Evolutionary conservation across 1,140 invertebrate genomes (phyloP).

Genomic region (Hormaphis cornu): DNA sequence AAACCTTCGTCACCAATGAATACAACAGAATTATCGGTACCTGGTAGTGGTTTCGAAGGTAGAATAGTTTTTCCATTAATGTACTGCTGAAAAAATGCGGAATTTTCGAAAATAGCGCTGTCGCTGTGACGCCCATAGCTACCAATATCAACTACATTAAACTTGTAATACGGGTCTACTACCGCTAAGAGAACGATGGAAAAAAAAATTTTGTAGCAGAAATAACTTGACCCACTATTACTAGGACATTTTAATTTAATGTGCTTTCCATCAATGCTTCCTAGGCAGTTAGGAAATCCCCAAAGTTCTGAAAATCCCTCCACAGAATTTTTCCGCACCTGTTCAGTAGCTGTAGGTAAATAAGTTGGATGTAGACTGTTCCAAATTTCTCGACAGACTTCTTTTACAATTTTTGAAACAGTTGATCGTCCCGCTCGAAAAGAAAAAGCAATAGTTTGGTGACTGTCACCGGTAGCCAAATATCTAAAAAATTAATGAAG

Average conservation of each 20-base stretch:
- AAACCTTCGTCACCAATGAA: neutral
- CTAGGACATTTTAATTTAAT: conserved; percentile 26
- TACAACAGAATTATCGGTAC: neutral
- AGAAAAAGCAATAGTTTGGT: conserved; percentile 25
- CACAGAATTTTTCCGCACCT: neutral
- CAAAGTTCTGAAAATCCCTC: neutral
- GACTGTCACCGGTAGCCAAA: conserved; percentile 15
- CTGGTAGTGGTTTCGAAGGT: too few relatives aligned
- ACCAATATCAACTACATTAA: conserved; percentile 21
- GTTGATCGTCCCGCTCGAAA: conserved; percentile 28
- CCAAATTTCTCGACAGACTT: conserved; percentile 24
- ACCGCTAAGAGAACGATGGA: conserved; percentile 9
- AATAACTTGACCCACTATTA: conserved; percentile 30
- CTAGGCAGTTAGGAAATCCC: neutral
- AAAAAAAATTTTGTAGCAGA: conserved; percentile 34
- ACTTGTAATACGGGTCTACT: conserved; percentile 29
- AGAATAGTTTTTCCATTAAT: too few relatives aligned
- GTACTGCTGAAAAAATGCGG: neutral
- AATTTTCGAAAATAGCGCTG: conserved; percentile 28
- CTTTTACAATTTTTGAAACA: conserved; percentile 22
- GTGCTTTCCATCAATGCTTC: conserved; percentile 5
- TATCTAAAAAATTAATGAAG: neutral
- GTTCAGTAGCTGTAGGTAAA: conserved; percentile 35
- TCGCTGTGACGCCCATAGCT: too few relatives aligned
- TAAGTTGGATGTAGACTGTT: conserved; percentile 34